Conservation (phyloP, 2,797 vertebrate species). For the Malacoctenus gilli region DNA sequence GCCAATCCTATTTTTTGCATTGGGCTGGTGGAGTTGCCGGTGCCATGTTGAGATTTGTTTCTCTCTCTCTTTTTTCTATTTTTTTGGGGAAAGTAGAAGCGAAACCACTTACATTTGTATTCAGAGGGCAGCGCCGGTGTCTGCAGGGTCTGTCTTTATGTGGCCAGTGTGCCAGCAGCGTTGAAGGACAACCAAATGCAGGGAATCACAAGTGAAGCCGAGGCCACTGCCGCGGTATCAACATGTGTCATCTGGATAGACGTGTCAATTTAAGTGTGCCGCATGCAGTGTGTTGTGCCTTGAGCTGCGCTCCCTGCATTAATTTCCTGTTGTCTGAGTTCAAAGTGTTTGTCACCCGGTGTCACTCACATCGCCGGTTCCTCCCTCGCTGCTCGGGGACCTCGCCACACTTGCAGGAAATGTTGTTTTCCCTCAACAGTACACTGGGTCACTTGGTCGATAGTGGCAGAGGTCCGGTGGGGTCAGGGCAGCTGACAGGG, state of each 20-base stretch:
- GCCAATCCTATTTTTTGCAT: conserved; percentile 22
- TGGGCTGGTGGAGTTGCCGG: conserved; percentile 26
- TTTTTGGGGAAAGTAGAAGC: conserved; percentile 27
- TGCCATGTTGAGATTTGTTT: conserved; percentile 45
- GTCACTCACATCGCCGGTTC: conserved; percentile 72
- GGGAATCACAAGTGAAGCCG: conserved; percentile 58
- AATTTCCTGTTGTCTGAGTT: conserved; percentile 79
- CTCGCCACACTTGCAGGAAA: conserved; percentile 57
- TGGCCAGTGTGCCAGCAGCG: conserved; percentile 59
- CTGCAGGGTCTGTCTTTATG: conserved; percentile 60
- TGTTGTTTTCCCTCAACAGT: conserved; percentile 73
- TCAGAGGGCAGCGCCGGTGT: conserved; percentile 37
- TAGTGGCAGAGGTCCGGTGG: conserved; percentile 64
- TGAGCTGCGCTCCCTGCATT: conserved; percentile 73
- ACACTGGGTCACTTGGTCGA: conserved; percentile 78
- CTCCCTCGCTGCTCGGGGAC: conserved; percentile 57
- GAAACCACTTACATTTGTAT: conserved; percentile 55
- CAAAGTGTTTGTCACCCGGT: conserved; percentile 80
- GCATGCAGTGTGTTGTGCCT: conserved; percentile 65
- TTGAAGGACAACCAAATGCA: conserved; percentile 58
- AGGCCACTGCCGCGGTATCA: conserved; percentile 64
- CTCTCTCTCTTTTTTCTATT: too few species aligned
- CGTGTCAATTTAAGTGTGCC: conserved; percentile 74
- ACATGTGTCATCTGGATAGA: conserved; percentile 76
- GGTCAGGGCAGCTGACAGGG: conserved; percentile 68